Conservation (phyloP, 2,888 invertebrate genomes). For the Tortrix viridana region DNA sequence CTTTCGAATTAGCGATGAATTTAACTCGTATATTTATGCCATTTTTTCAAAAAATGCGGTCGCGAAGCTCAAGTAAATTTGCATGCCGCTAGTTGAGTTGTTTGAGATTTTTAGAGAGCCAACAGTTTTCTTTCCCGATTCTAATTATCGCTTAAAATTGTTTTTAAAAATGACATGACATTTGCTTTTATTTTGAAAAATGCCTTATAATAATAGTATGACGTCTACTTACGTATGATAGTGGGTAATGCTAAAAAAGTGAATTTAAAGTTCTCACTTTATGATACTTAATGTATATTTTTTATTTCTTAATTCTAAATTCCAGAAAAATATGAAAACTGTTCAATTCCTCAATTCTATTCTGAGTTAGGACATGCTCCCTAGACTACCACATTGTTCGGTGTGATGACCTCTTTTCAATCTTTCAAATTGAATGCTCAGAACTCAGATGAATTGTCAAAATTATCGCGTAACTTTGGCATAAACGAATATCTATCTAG, state of each 20-base stretch:
- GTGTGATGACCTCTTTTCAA: slow-evolving; percentile 21
- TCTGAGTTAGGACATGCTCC: background rate
- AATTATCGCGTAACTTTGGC: slow-evolving; percentile 1
- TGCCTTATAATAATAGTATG: too few species aligned
- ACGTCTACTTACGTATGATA: too few species aligned
- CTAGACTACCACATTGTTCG: background rate
- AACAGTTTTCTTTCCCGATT: background rate
- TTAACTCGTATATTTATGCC: slow-evolving; percentile 26
- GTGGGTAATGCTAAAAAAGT: too few species aligned
- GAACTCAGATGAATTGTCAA: slow-evolving; percentile 15
- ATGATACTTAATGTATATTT: too few species aligned
- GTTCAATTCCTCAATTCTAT: too few species aligned
- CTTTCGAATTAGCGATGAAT: slow-evolving; percentile 33
- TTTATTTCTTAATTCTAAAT: too few species aligned
- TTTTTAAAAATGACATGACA: too few species aligned
- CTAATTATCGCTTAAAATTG: too few species aligned
- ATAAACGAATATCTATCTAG: slow-evolving; percentile 13
- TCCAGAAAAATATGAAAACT: too few species aligned
- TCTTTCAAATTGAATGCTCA: slow-evolving; percentile 23
- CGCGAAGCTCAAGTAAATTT: background rate
- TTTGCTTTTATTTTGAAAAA: too few species aligned
- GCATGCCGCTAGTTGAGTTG: background rate
- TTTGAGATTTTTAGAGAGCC: background rate
- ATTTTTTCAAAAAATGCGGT: slow-evolving; percentile 16
- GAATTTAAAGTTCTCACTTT: too few species aligned